Evolutionary conservation across 2,797 vertebrate species (phyloP).

Genomic region (Takifugu rubripes): DNA sequence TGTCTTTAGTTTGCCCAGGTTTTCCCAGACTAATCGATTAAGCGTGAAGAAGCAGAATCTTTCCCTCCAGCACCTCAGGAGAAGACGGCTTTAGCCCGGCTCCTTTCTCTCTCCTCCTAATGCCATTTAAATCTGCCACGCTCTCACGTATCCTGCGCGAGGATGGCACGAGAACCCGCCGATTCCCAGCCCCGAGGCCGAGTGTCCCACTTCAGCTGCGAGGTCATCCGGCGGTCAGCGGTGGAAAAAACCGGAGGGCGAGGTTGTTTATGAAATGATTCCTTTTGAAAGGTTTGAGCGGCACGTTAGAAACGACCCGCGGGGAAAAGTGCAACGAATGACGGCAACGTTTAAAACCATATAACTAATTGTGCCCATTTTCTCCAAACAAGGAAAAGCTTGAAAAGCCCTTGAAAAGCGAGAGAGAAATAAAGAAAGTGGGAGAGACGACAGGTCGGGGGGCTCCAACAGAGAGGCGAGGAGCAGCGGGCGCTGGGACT

Average conservation of each 20-base stretch:
- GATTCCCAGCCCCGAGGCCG: slow-evolving; percentile 60
- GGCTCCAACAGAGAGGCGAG: slow-evolving; percentile 8
- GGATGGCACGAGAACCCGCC: slow-evolving; percentile 44
- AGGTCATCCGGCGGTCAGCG: slow-evolving; percentile 73
- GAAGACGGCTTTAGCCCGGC: slow-evolving; percentile 18
- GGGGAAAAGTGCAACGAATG: not conserved
- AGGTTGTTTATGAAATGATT: no score
- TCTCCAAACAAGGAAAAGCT: slow-evolving; percentile 12
- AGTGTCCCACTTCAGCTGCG: slow-evolving; percentile 60
- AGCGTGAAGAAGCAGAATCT: slow-evolving; percentile 7
- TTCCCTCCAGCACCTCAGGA: slow-evolving; percentile 5
- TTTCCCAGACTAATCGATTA: slow-evolving; percentile 4
- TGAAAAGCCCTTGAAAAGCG: slow-evolving; percentile 34
- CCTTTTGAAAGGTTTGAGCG: no score
- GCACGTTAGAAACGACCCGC: no score
- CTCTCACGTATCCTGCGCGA: slow-evolving; percentile 44
- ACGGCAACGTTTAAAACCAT: slow-evolving; percentile 9
- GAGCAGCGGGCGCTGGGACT: slow-evolving; percentile 59
- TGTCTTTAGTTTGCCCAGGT: no score
- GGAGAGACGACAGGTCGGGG: slow-evolving; percentile 48
- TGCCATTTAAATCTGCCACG: slow-evolving; percentile 57
- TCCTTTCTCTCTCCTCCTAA: slow-evolving; percentile 14
- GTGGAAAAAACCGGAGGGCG: not conserved
- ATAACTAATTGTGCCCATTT: slow-evolving; percentile 25
- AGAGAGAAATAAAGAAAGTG: slow-evolving; percentile 11